Conservation (phyloP, 2,797 vertebrate genomes). For the Muraenolepis orangiensis region DNA sequence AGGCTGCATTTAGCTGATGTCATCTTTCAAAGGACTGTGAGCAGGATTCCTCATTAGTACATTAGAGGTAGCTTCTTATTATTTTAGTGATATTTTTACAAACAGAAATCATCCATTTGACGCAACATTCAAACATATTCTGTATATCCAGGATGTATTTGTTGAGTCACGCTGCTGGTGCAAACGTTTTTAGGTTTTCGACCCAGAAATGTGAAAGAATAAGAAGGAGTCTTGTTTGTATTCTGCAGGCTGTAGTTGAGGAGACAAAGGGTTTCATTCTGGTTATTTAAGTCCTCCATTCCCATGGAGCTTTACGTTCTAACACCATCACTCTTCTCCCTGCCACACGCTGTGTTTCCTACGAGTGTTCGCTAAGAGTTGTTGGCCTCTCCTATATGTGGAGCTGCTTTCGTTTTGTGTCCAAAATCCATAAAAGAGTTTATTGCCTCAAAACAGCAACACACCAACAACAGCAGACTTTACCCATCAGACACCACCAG, state of each 20-base stretch:
- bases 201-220: neutral
- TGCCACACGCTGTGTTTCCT: neutral
- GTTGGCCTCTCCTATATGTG: neutral
- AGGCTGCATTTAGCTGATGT: conserved; percentile 11
- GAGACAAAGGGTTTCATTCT: neutral
- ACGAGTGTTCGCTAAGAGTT: neutral
- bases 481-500: too few species aligned
- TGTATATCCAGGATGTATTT: neutral
- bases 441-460: too few species aligned
- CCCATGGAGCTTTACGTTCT: neutral
- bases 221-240: conserved; percentile 3
- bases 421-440: neutral
- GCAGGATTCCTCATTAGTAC: too few species aligned
- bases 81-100: too few species aligned
- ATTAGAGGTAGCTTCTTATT: too few species aligned
- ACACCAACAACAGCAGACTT: too few species aligned
- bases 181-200: too few species aligned
- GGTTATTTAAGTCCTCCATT: conserved; percentile 13
- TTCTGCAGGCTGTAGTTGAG: conserved; percentile 5
- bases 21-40: too few species aligned
- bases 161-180: too few species aligned
- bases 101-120: neutral
- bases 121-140: conserved; percentile 6
- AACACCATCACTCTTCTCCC: neutral
- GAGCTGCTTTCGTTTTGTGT: neutral